Conservation (phyloP, 2,113 vertebrate genomes). For the Anhinga rufa region DNA sequence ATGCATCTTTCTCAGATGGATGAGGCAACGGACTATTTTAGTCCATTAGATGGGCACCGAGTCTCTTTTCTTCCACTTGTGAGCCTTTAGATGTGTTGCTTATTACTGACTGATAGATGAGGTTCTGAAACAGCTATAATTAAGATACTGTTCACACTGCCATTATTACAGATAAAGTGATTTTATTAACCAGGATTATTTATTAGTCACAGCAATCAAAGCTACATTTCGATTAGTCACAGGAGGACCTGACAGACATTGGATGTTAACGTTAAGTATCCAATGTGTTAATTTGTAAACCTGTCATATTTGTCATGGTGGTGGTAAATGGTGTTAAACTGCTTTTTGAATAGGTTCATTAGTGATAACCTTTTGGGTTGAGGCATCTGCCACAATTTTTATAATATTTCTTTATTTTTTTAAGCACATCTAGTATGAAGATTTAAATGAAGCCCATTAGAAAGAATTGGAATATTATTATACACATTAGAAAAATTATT, state of each 20-base stretch:
- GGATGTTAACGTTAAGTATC: not conserved
- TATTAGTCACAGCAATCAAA: slow-evolving; percentile 15
- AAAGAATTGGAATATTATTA: not conserved
- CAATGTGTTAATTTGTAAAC: slow-evolving; percentile 44
- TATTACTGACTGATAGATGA: not conserved
- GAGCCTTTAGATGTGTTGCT: not conserved
- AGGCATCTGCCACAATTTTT: not conserved
- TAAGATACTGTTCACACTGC: not conserved
- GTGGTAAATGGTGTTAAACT: slow-evolving; percentile 52
- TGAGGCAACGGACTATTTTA: not conserved
- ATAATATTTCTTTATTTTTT: not conserved
- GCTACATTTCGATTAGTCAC: not conserved
- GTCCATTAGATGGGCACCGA: no score
- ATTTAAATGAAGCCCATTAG: not conserved
- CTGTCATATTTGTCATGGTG: slow-evolving; percentile 32
- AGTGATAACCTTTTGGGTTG: slow-evolving; percentile 19
- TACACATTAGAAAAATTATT: not conserved
- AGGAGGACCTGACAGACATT: slow-evolving; percentile 18
- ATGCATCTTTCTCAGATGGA: not conserved
- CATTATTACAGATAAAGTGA: not conserved
- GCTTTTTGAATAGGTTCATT: slow-evolving; percentile 50
- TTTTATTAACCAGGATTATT: not conserved
- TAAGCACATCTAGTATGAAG: not conserved
- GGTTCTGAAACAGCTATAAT: not conserved
- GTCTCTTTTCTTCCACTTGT: not conserved